phyloP scores from a whole-genome alignment of 92 coral and sea anemone species.

The Isaurus tuberculatus region DNA sequence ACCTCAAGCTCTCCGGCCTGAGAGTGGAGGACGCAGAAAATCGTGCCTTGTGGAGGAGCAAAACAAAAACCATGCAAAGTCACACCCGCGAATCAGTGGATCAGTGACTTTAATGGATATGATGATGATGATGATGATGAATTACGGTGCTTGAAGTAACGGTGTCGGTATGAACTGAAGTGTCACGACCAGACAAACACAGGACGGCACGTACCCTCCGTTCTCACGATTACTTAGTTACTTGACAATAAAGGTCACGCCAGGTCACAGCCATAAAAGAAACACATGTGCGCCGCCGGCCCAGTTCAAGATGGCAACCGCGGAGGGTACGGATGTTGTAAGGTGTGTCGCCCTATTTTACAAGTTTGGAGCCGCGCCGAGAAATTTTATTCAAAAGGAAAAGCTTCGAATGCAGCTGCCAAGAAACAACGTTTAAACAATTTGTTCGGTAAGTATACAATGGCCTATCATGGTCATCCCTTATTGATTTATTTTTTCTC shows the following conservation, averaged over 20 bases:
- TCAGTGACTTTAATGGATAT: too few species aligned
- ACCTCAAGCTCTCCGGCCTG: too few species aligned
- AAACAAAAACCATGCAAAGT: too few species aligned
- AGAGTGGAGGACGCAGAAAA: too few species aligned
- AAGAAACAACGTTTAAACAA: constrained; percentile 17
- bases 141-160: constrained; percentile 29
- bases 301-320: constrained; percentile 46
- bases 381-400: constrained; percentile 21
- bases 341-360: constrained; percentile 38
- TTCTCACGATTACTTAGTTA: constrained; percentile 27
- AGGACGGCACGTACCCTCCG: constrained; percentile 23
- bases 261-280: neutral
- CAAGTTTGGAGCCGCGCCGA: constrained; percentile 24
- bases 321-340: constrained; percentile 26
- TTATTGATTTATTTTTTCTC: constrained; percentile 12
- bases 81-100: too few species aligned
- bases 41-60: too few species aligned
- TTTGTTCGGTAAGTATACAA: constrained; percentile 25
- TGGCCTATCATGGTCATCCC: constrained; percentile 6
- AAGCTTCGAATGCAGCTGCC: constrained; percentile 17
- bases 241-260: neutral
- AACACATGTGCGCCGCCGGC: constrained; percentile 3
- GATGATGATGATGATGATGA: too few species aligned
- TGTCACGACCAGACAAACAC: constrained; percentile 8
- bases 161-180: constrained; percentile 28